Conservation (phyloP, 2,113 vertebrate species). For the Andinoacara biseriatus region DNA sequence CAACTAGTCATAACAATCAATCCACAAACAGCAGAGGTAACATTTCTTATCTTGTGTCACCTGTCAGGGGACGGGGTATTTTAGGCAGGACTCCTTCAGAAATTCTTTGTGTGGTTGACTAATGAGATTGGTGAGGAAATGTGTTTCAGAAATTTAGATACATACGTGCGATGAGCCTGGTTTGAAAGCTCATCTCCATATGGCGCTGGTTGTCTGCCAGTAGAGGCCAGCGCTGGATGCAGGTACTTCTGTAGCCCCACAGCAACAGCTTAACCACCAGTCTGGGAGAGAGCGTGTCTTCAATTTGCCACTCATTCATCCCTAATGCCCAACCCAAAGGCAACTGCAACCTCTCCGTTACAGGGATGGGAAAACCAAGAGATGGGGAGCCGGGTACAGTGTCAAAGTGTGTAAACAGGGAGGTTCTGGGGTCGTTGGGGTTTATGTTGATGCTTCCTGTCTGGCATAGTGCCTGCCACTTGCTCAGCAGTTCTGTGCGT, state of each 20-base stretch:
- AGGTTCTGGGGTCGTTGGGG: slow-evolving; percentile 72
- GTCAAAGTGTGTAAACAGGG: slow-evolving; percentile 32
- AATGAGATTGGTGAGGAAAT: neutral
- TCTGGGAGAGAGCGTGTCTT: slow-evolving; percentile 50
- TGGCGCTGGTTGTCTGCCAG: slow-evolving; percentile 78
- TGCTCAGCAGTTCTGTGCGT: slow-evolving; percentile 79
- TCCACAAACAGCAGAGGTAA: neutral
- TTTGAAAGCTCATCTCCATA: slow-evolving; percentile 47
- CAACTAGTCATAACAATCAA: neutral
- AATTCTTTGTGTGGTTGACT: neutral
- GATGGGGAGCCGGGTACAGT: neutral
- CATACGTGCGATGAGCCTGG: slow-evolving; percentile 55
- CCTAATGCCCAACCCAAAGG: slow-evolving; percentile 69
- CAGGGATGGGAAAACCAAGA: slow-evolving; percentile 58
- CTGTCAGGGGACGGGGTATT: neutral
- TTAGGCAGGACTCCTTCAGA: no score
- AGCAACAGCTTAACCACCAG: slow-evolving; percentile 75
- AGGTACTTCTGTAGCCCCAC: slow-evolving; percentile 53
- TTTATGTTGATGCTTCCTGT: slow-evolving; percentile 68
- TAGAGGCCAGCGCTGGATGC: slow-evolving; percentile 76
- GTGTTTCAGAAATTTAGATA: neutral
- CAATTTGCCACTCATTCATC: slow-evolving; percentile 44
- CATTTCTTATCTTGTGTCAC: neutral
- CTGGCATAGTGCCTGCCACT: slow-evolving; percentile 80
- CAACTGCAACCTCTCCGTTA: slow-evolving; percentile 61